Evolutionary conservation across 1,140 invertebrate species (phyloP), one percentile per base, ranked within the genome.

Genomic region (Drosophila jambulina): DNA sequence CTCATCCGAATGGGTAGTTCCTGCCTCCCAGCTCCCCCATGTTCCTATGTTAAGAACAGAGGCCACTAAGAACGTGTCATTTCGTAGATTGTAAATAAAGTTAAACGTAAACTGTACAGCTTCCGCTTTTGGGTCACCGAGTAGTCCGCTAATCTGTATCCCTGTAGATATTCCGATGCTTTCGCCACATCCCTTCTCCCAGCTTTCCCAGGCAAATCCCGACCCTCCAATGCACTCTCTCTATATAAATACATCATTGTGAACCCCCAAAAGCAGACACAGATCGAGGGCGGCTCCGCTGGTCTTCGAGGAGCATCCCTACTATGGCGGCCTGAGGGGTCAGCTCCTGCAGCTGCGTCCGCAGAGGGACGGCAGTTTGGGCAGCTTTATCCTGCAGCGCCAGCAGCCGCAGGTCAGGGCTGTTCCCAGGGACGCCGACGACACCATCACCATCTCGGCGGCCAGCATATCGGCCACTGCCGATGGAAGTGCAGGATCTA

Each of bases 281-380:
- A 88, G 85, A 84, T 83, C 84, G 48, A 23, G 58, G 59, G 45
- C 59, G 10, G 77, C 51, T 54, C 84, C 85, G 21, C 62, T 78
- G 43, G 64, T 81, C 83, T 77, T 69, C 56, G 83, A 86, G 71
- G 80, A 86, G 43, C 80, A 77, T 29, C 84, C 83, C n/a, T 96
- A 95, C 90, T 96, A 96, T 78, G 96, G 96, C 5, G 95, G 95
- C 25, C 94, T 94, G 0, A 95, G 95, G 77, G 95, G 96, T 3
- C 79, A 85, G 45, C 48, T 85, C 17, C 42, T 88, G 27, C 80
- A 81, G 63, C 46, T 88, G 65, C 84, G 67, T n/a, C 81, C 86
- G 10, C 85, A 90, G 36, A 27, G 42, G 10, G 82, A 86, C 42
- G 82, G 82, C 57, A 85, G 64, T 36, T 15, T 82, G 13, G 74